phyloP scores from a whole-genome alignment of 2,888 invertebrate species.

The Ashinkailepas kermadecensis region DNA sequence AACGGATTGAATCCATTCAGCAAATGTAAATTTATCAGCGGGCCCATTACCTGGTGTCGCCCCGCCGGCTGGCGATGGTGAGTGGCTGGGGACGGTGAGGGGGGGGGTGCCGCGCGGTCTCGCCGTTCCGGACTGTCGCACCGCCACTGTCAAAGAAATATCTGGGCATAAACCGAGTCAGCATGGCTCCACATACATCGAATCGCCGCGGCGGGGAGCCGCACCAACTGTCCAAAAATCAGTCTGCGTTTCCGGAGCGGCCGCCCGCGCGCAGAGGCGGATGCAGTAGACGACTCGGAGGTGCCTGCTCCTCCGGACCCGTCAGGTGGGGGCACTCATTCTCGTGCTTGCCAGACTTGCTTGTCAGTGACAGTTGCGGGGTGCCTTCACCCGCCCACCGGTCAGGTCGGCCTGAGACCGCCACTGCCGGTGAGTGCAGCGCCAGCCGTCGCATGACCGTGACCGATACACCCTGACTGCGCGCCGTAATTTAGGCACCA shows the following conservation, averaged over 20 bases:
- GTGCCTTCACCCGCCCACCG: too few relatives aligned
- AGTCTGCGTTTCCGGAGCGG: not conserved
- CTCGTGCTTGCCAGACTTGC: too few relatives aligned
- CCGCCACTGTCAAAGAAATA: not conserved
- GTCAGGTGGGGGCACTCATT: too few relatives aligned
- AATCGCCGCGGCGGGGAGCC: not conserved
- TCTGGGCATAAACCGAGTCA: not conserved
- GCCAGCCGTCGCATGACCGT: not conserved
- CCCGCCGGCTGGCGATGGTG: not conserved
- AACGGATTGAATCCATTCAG: not conserved
- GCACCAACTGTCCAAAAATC: not conserved
- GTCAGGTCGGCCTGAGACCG: not conserved
- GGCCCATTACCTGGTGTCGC: not conserved
- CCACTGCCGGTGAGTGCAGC: not conserved
- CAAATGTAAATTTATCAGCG: slow-evolving; percentile 14
- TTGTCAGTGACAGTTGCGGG: too few relatives aligned
- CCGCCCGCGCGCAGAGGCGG: not conserved
- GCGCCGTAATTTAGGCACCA: not conserved
- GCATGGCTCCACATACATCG: slow-evolving; percentile 2
- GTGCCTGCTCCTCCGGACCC: too few relatives aligned
- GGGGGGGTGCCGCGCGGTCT: not conserved
- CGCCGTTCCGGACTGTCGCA: not conserved
- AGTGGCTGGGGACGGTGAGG: not conserved
- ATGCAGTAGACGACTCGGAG: not conserved
- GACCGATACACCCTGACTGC: not conserved